Base-by-base conservation (phyloP, 2,113 vertebrate genomes). In the Aegotheles bennettii region DNA sequence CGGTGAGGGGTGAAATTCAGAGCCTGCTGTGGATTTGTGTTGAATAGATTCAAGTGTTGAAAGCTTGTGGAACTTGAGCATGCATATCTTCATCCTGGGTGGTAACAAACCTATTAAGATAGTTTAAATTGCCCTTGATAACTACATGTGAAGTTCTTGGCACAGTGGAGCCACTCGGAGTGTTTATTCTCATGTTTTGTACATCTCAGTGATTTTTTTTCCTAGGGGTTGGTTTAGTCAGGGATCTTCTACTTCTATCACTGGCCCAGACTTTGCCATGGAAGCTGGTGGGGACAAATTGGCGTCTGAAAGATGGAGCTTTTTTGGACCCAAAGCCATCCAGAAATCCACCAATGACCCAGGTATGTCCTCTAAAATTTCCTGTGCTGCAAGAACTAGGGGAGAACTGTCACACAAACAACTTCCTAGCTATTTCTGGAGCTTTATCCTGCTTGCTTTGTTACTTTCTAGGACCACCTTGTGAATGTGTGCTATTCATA, bases 341-440 rank as follows among this genome's bases (percentile, higher is more conserved):
- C 99, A 99, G 97, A 99, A 99, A 95, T 98, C 98, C n/a, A 97
- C 97, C 78, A 98, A 97, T 64, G 99, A 99, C 85, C 97, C 98
- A 36, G 99, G 99, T 98, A 98, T 31, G 89, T 85, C 47, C 48
- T 56, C 36, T 53, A 64, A 88, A 86, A 54, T 91, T 51, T 75
- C 21, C 38, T 51, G n/a, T 9, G 16, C 43, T 78, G 36, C 13
- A 59, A 51, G 61, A 87, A 13, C n/a, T 69, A 6, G 15, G 17
- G 24, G 10, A 28, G 6, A 71, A 5, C 43, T 63, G 43, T 78
- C 21, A 33, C 11, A 61, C 11, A 79, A 1, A 19, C 64, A n/a
- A 77, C 21, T 36, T 54, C 21, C 11, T 57, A 18, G 23, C 61
- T 90, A 2, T 78, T 89, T 94, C 47, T 84, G 5, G 17, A 87